Percentiles rank a stretch among this genome's conserved stretches.
phyloP scores from a whole-genome alignment of 2,888 invertebrate species.

The Leptothorax acervorum region DNA sequence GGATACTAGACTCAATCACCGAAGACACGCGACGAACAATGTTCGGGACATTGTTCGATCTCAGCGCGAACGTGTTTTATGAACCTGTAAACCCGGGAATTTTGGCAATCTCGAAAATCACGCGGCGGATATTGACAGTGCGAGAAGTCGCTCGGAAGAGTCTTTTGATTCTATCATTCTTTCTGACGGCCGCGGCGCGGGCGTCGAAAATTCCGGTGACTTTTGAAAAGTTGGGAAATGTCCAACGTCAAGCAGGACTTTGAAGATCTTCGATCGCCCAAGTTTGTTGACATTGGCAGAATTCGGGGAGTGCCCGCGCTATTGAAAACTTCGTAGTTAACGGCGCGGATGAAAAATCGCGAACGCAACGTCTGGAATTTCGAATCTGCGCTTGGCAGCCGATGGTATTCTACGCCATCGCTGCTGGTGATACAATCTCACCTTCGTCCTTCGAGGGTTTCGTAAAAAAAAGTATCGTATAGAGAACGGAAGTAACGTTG shows the following conservation, averaged over 20 bases:
- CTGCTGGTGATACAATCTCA: constrained; percentile 51
- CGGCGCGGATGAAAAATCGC: constrained; percentile 48
- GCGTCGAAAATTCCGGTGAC: constrained; percentile 32
- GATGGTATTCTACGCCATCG: constrained; percentile 64
- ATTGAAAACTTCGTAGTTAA: constrained; percentile 51
- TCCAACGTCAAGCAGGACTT: constrained; percentile 46
- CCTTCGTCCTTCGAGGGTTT: constrained; percentile 61
- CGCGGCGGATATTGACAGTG: background rate
- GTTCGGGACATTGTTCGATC: constrained; percentile 37
- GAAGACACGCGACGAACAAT: constrained; percentile 44
- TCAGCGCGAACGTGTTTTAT: constrained; percentile 18
- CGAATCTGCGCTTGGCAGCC: constrained; percentile 35
- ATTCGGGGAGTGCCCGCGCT: constrained; percentile 33
- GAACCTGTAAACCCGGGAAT: constrained; percentile 19
- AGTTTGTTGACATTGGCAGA: constrained; percentile 48
- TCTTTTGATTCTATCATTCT: constrained; percentile 37
- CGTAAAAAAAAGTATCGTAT: constrained; percentile 67
- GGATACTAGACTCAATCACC: background rate
- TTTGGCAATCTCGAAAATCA: constrained; percentile 31
- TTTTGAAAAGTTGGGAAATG: constrained; percentile 40
- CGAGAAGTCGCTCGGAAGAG: constrained; percentile 11
- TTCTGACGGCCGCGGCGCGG: background rate
- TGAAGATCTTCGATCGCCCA: constrained; percentile 43
- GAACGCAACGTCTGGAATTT: constrained; percentile 34
- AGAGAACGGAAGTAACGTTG: constrained; percentile 21